Evolutionary conservation across 2,113 vertebrate genomes (phyloP), one percentile per base, ranked within the genome.

Genomic region (Strigops habroptila): DNA sequence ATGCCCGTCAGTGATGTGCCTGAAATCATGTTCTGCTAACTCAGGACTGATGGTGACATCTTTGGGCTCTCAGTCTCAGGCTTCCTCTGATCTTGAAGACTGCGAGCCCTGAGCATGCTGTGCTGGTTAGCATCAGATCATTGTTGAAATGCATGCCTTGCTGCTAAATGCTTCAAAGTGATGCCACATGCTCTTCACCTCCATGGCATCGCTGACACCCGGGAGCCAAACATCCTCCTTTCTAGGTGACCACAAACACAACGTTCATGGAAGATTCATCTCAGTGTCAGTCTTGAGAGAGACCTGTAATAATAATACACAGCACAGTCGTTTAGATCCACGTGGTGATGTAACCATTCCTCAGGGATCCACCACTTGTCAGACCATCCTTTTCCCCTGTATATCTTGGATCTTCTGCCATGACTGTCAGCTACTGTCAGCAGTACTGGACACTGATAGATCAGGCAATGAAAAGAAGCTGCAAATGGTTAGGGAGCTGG

Each of bases 141-240:
- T 25, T 68, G 27, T 9, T 51, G 67, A 65, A 83, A 37, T 5
- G 2, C 53, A 35, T 44, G 35, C 33, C 19, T 71, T 49, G 4
- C 27, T 85, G 52, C 41, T 77, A 8, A 48, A 12, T 37, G n/a
- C 28, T 83, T 79, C 27, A 9, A 30, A 27, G 67, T 76, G 39
- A 10, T 88, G 18, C 55, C 24, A 4, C 0, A 0, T 57, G 68
- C 71, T 80, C 25, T 79, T 75, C 37, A 71, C 51, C 69, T 82
- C 19, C 1, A 0, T 17, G 21, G 52, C 1, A 0, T 51, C 2
- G 2, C 48, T 76, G 59, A 14, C 39, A 12, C 67, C 41, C 71
- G 21, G 75, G 68, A 91, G 59, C 46, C 76, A 83, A 57, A 57
- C 41, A 30, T 65, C 44, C 35, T 33, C 4, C 28, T 85, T 44